These are phyloP conservation scores for Adelosebastes latens DNA, from an alignment of 2,797 vertebrate species.

Conservation along the genomic window DNA sequence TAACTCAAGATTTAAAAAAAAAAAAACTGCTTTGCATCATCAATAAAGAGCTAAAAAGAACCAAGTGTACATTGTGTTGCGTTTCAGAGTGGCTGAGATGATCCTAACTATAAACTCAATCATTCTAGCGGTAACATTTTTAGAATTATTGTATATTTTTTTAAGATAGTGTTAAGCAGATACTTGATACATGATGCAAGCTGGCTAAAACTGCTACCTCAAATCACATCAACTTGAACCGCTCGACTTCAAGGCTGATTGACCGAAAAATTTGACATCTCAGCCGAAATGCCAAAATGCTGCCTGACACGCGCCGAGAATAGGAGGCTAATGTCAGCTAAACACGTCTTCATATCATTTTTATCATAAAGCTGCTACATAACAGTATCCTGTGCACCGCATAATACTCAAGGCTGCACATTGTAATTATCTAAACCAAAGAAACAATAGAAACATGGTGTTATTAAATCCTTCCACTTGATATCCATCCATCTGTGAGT, in stretches of 20 bases:
- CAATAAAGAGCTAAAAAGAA: conserved; percentile 33
- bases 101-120: conserved; percentile 59
- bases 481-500: conserved; percentile 7
- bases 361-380: conserved; percentile 60
- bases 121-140: conserved; percentile 40
- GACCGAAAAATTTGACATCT: conserved; percentile 3
- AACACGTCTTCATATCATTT: conserved; percentile 28
- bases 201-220: conserved; percentile 44
- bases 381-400: conserved; percentile 38
- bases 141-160: conserved; percentile 26
- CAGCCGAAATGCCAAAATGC: not conserved
- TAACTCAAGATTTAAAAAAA: conserved; percentile 30
- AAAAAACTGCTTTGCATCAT: conserved; percentile 2
- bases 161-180: conserved; percentile 48
- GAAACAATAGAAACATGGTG: conserved; percentile 25
- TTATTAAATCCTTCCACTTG: conserved; percentile 21
- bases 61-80: conserved; percentile 37
- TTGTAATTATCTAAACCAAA: conserved; percentile 20
- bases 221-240: conserved; percentile 21
- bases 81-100: conserved; percentile 37
- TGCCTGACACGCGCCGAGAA: conserved; percentile 2
- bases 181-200: conserved; percentile 56
- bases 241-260: conserved; percentile 16
- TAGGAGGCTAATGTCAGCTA: conserved; percentile 24
- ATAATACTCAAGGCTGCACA: conserved; percentile 43